Evolutionary conservation across 2,888 invertebrate genomes (phyloP).

Genomic region (Erpobdella octoculata): DNA sequence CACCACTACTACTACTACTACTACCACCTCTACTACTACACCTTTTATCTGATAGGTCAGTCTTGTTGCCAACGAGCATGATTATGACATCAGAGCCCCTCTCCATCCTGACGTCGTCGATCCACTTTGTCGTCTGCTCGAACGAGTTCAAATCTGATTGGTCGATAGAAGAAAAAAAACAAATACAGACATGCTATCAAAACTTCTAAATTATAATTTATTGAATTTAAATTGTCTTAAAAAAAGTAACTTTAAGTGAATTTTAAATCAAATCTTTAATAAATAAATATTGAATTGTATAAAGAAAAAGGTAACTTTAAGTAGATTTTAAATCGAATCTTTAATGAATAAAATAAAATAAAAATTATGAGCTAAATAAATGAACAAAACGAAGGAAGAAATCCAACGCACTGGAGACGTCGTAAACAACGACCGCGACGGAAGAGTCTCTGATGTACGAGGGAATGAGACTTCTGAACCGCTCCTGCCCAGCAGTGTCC

Average conservation of each 20-base stretch:
- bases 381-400: not conserved
- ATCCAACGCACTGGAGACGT: slow-evolving; percentile 80
- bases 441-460: slow-evolving; percentile 98
- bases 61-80: slow-evolving; percentile 97
- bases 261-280: no score
- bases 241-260: not conserved
- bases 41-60: slow-evolving; percentile 94
- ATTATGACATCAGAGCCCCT: slow-evolving; percentile 98
- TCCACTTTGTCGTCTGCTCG: slow-evolving; percentile 99
- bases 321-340: no score
- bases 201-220: no score
- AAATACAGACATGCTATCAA: not conserved
- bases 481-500: slow-evolving; percentile 88
- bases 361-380: no score
- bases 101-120: slow-evolving; percentile 97
- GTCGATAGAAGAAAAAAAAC: not conserved
- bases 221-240: not conserved
- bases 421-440: slow-evolving; percentile 96
- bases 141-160: slow-evolving; percentile 69
- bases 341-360: no score
- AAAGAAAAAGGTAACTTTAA: no score
- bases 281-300: no score
- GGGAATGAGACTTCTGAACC: slow-evolving; percentile 91
- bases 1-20: not conserved
- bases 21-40: slow-evolving; percentile 47